A percentile compares a stretch with the other conserved stretches of the same genome.
Conservation (phyloP, 2,113 vertebrate genomes). For the Stegostoma tigrinum region DNA sequence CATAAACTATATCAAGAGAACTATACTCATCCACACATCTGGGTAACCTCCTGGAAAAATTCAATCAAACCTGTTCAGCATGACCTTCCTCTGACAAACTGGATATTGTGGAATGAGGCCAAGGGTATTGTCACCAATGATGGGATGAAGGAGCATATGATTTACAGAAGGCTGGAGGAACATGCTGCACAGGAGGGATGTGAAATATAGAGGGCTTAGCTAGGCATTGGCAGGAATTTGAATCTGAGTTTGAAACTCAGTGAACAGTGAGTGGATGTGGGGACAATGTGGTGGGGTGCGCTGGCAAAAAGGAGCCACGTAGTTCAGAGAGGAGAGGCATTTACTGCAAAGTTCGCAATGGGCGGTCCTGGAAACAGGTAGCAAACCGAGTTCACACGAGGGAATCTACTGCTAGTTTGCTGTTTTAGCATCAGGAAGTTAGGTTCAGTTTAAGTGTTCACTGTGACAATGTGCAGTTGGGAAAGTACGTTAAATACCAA, state of each 20-base stretch:
- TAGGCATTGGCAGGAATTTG: not conserved
- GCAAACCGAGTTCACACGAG: not conserved
- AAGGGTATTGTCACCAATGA: not conserved
- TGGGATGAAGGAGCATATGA: not conserved
- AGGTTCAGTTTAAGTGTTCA: not conserved
- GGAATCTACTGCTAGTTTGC: not conserved
- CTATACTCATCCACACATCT: no score
- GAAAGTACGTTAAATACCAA: not conserved
- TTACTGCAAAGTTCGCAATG: not conserved
- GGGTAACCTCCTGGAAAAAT: no score
- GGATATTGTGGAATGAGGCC: no score
- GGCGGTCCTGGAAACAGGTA: not conserved
- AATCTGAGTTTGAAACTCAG: not conserved
- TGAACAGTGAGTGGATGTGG: no score
- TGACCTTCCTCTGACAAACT: not conserved
- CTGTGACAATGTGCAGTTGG: not conserved
- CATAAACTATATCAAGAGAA: no score
- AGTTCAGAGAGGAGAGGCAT: not conserved
- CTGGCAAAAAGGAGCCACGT: not conserved
- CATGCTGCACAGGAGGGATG: no score
- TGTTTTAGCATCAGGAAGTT: not conserved
- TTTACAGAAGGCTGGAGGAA: not conserved
- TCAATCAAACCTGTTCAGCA: no score
- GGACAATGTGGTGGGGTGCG: no score
- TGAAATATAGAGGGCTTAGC: not conserved